phyloP scores from a whole-genome alignment of 2,888 invertebrate genomes.

The Pecten maximus region DNA sequence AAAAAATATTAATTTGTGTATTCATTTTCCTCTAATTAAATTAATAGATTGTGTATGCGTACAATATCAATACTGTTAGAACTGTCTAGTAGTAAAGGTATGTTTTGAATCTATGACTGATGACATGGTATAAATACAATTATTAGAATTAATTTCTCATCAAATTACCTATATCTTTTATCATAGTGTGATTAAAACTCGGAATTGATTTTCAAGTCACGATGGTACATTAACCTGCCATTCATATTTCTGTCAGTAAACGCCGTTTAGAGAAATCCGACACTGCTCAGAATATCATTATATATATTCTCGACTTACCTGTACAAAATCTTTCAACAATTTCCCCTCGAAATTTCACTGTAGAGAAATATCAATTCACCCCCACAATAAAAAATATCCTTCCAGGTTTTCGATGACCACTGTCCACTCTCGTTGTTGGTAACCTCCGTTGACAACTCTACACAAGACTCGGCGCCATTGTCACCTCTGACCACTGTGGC shows the following conservation, averaged over 20 bases:
- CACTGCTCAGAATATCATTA: background rate
- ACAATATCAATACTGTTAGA: too few species aligned
- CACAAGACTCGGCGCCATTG: background rate
- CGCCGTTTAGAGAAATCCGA: background rate
- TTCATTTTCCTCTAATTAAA: too few species aligned
- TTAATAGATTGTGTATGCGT: too few species aligned
- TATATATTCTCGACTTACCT: background rate
- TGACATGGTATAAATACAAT: too few species aligned
- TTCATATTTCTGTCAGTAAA: background rate
- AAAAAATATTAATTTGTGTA: too few species aligned
- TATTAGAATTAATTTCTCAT: background rate
- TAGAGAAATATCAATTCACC: background rate
- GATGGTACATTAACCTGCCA: background rate
- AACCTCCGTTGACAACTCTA: background rate
- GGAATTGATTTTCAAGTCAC: background rate
- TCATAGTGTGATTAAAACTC: background rate
- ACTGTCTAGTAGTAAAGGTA: too few species aligned
- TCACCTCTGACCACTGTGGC: background rate
- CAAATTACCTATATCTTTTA: background rate
- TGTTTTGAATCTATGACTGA: too few species aligned
- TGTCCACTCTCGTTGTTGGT: background rate
- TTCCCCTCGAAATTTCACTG: background rate
- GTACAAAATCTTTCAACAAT: background rate
- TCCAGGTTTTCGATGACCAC: background rate
- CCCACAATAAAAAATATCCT: background rate